A percentile compares a stretch with the other conserved stretches of the same genome.
Evolutionary conservation across 2,888 invertebrate species (phyloP).

Genomic region (Homarus gammarus): DNA sequence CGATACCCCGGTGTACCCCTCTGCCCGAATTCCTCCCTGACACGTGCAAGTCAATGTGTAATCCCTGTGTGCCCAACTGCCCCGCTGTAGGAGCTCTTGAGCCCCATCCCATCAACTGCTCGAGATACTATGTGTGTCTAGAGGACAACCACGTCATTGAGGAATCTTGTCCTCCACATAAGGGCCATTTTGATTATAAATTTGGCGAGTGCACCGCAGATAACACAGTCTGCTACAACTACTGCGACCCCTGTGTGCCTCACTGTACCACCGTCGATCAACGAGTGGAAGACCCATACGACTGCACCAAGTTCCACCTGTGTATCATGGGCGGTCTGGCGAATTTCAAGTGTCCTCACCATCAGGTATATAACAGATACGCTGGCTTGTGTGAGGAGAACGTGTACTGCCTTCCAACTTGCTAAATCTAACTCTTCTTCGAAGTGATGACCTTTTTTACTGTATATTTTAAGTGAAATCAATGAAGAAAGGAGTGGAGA

Average conservation of each 20-base stretch:
- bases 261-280: not conserved
- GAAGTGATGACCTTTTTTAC: too few relatives aligned
- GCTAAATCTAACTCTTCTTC: too few relatives aligned
- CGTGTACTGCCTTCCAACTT: not conserved
- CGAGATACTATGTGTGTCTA: not conserved
- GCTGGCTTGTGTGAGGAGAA: not conserved
- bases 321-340: not conserved
- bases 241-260: slow-evolving; percentile 17
- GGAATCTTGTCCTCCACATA: not conserved
- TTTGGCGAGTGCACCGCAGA: not conserved
- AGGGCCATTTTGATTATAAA: not conserved
- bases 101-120: not conserved
- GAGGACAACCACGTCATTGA: not conserved
- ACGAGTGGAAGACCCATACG: slow-evolving; percentile 17
- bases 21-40: not conserved
- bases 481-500: too few relatives aligned
- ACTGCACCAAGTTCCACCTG: slow-evolving; percentile 21
- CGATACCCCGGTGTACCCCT: not conserved
- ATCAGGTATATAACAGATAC: not conserved
- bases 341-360: not conserved
- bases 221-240: not conserved
- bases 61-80: not conserved
- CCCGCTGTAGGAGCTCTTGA: not conserved
- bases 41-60: not conserved
- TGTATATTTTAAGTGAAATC: too few relatives aligned